These are phyloP conservation scores for Delia radicum DNA, from an alignment of 1,140 invertebrate species.

Conservation along the genomic window DNA sequence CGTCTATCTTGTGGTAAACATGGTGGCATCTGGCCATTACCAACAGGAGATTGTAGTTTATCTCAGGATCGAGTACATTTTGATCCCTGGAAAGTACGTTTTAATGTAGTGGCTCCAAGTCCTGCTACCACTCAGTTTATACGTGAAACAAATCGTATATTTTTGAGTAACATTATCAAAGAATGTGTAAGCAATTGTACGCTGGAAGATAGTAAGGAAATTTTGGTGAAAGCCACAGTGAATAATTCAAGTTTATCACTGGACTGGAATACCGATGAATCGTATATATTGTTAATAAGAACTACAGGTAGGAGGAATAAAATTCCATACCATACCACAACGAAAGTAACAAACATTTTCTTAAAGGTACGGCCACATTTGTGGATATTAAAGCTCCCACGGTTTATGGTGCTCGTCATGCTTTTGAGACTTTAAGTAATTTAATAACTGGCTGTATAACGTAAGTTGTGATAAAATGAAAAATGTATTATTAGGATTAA, in stretches of 20 bases:
- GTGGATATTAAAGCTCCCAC: conserved; percentile 66
- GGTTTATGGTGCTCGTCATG: conserved; percentile 75
- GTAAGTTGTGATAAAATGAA: too few relatives aligned
- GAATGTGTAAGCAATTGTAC: conserved; percentile 62
- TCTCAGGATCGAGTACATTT: conserved; percentile 58
- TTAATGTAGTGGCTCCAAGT: conserved; percentile 59
- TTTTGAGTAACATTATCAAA: conserved; percentile 59
- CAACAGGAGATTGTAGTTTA: conserved; percentile 59
- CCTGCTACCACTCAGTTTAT: conserved; percentile 56
- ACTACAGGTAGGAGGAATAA: conserved; percentile 57
- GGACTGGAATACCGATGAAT: conserved; percentile 66
- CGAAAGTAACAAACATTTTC: conserved; percentile 46
- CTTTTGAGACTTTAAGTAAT: conserved; percentile 74
- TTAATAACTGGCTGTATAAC: conserved; percentile 59
- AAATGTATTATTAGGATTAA: too few relatives aligned
- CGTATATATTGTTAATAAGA: conserved; percentile 62
- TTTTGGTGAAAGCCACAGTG: conserved; percentile 60
- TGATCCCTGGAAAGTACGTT: conserved; percentile 61
- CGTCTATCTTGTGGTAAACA: conserved; percentile 67
- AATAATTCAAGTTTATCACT: conserved; percentile 57
- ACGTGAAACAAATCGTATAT: conserved; percentile 59
- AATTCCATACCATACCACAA: not conserved
- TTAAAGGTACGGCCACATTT: conserved; percentile 38
- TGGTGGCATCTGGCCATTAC: conserved; percentile 71
- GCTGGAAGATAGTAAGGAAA: conserved; percentile 55